Evolutionary conservation across 2,888 invertebrate species (phyloP).

Genomic region (Prenolepis imparis): DNA sequence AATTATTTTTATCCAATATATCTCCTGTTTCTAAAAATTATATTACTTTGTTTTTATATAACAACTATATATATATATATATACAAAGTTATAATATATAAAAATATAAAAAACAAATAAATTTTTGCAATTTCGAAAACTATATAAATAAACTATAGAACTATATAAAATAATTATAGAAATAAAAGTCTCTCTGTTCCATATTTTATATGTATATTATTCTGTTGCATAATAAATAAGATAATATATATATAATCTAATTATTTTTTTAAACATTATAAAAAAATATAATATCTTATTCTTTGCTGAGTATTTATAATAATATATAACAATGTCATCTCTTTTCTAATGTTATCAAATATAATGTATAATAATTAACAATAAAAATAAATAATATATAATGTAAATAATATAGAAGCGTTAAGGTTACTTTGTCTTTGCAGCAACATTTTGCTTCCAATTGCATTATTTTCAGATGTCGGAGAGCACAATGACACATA

Average conservation of each 20-base stretch:
- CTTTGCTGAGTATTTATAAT: background rate
- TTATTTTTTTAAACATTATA: constrained; percentile 5
- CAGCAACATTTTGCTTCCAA: constrained; percentile 74
- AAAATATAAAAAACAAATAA: background rate
- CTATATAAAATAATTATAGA: too few relatives aligned
- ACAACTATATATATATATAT: background rate
- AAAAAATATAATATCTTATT: too few relatives aligned
- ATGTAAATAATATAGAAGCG: background rate
- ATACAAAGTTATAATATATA: background rate
- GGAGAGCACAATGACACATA: background rate
- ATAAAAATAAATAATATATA: background rate
- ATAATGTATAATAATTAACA: constrained; percentile 4
- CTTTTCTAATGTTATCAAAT: background rate
- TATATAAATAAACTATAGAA: too few relatives aligned
- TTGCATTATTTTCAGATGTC: constrained; percentile 65
- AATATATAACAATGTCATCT: background rate
- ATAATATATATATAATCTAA: background rate
- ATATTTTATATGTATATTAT: background rate
- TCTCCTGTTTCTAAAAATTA: background rate
- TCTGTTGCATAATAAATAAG: background rate
- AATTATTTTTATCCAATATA: background rate
- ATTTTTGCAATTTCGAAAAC: background rate
- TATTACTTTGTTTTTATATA: too few relatives aligned
- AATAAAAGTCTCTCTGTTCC: background rate
- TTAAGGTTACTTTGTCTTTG: constrained; percentile 68